Percentiles rank a stretch among this genome's conserved stretches.
Conservation (phyloP, 2,888 invertebrate genomes). For the Halictus quadricinctus region DNA sequence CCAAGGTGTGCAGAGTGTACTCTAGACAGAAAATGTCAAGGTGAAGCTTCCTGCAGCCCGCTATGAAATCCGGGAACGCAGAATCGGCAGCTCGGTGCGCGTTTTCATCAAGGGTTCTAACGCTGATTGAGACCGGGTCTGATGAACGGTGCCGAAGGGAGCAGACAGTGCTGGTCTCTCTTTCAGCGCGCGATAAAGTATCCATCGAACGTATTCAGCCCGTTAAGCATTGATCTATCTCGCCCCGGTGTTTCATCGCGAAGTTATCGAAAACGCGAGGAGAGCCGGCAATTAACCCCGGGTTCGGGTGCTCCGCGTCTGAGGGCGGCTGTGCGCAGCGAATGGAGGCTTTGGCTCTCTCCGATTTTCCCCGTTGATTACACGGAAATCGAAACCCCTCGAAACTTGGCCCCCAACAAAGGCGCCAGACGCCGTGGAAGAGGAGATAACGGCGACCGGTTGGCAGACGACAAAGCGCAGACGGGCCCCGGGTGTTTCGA, state of each 20-base stretch:
- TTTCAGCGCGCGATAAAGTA: constrained; percentile 11
- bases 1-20: too few species aligned
- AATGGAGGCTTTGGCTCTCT: constrained; percentile 8
- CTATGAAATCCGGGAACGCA: not conserved
- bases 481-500: not conserved
- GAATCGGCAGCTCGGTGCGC: not conserved
- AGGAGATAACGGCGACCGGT: constrained; percentile 22
- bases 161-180: not conserved
- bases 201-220: constrained; percentile 31
- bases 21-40: too few species aligned
- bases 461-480: constrained; percentile 35
- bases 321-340: not conserved
- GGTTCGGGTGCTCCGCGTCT: not conserved
- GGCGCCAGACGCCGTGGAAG: constrained; percentile 21
- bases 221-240: constrained; percentile 35
- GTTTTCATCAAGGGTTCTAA: not conserved
- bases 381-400: constrained; percentile 58
- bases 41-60: not conserved
- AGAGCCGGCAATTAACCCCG: constrained; percentile 44
- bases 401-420: constrained; percentile 42
- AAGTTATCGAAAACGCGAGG: constrained; percentile 37
- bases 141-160: not conserved
- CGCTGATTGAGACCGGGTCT: not conserved
- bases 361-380: constrained; percentile 59
- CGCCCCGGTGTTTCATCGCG: not conserved